Conservation (phyloP, 2,888 invertebrate species). For the Notodonta ziczac region DNA sequence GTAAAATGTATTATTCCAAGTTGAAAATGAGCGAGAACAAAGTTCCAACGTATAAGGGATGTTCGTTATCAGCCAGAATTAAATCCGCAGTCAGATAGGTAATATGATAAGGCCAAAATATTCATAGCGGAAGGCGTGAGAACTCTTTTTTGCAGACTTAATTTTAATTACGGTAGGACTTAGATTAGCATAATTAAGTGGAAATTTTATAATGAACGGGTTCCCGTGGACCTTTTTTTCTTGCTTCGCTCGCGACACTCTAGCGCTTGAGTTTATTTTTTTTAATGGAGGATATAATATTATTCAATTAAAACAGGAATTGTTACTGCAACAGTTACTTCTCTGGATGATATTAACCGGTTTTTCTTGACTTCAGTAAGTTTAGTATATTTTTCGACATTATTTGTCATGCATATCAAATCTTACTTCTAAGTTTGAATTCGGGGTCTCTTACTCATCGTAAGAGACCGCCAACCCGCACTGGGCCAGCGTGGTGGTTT, state of each 20-base stretch:
- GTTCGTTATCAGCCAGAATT: constrained; percentile 46
- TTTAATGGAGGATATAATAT: background rate
- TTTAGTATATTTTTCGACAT: too few species aligned
- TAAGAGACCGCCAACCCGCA: too few species aligned
- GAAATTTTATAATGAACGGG: constrained; percentile 33
- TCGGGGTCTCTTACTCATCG: too few species aligned
- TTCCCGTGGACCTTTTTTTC: constrained; percentile 7
- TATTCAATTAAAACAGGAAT: constrained; percentile 1
- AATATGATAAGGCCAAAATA: constrained; percentile 49
- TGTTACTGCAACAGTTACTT: background rate
- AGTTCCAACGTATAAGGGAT: constrained; percentile 26
- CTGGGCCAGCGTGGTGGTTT: too few species aligned
- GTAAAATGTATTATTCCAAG: constrained; percentile 15
- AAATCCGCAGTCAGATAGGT: constrained; percentile 41
- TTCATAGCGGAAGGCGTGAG: constrained; percentile 33
- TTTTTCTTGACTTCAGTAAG: background rate
- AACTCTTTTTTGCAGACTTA: constrained; percentile 18
- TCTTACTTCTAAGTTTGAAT: background rate
- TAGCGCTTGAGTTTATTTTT: background rate
- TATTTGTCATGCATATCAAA: background rate
- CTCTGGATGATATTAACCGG: background rate
- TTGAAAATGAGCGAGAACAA: constrained; percentile 25
- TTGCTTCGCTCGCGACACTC: background rate
- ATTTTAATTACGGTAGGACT: constrained; percentile 35
- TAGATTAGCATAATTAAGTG: constrained; percentile 48